Percentiles rank a stretch among this genome's conserved stretches.
Conservation (phyloP, 2,113 vertebrate species). For the Leptodactylus fuscus region DNA sequence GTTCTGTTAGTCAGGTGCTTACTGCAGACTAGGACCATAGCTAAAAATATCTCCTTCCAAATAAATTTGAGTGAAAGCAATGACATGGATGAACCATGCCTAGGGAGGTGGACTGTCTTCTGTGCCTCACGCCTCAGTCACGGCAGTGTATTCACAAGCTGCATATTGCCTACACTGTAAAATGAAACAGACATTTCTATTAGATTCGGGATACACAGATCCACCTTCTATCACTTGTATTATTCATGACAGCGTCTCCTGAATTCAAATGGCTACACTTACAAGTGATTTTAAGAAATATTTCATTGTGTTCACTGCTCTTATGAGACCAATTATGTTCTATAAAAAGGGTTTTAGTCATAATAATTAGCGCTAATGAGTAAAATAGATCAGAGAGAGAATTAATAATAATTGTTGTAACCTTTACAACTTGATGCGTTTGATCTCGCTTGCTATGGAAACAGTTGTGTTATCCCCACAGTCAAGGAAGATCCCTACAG, state of each 20-base stretch:
- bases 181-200: background rate
- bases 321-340: slow-evolving; percentile 49
- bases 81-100: background rate
- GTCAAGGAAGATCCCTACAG: slow-evolving; percentile 4
- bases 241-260: slow-evolving; percentile 11
- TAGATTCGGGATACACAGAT: background rate
- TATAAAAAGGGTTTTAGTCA: slow-evolving; percentile 31
- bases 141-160: background rate
- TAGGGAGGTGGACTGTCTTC: background rate
- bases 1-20: background rate
- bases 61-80: background rate
- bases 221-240: slow-evolving; percentile 10
- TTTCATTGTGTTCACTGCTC: slow-evolving; percentile 36
- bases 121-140: background rate
- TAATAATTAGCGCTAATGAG: slow-evolving; percentile 43
- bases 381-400: slow-evolving; percentile 20
- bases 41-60: background rate
- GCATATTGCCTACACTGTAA: background rate
- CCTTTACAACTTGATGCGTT: slow-evolving; percentile 26
- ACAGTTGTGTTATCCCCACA: background rate
- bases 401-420: slow-evolving; percentile 52
- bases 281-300: slow-evolving; percentile 21
- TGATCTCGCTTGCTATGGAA: slow-evolving; percentile 30
- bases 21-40: background rate
- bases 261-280: slow-evolving; percentile 31